Evolutionary conservation across 2,797 vertebrate genomes (phyloP).

Genomic region (Rachycentron canadum): DNA sequence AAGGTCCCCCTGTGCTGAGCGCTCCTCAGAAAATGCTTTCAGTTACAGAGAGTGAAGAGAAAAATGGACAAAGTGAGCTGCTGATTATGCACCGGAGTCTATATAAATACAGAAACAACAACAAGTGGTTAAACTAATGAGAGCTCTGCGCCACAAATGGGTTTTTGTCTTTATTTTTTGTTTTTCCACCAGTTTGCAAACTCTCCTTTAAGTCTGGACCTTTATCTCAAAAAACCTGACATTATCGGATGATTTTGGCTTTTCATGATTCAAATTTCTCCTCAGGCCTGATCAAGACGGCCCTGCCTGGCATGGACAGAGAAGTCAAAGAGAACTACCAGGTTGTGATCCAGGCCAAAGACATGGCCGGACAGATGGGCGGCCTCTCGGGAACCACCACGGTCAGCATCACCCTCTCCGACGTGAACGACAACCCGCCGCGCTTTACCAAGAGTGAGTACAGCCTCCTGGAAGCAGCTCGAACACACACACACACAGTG

Average conservation of each 20-base stretch:
- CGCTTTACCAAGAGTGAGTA: slow-evolving; percentile 94
- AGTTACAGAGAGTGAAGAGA: slow-evolving; percentile 20
- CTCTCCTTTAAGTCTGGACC: not conserved
- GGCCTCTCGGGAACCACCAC: slow-evolving; percentile 95
- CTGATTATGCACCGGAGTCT: slow-evolving; percentile 14
- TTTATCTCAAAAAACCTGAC: not conserved
- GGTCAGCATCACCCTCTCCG: slow-evolving; percentile 93
- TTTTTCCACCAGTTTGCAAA: not conserved
- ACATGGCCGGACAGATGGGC: slow-evolving; percentile 99
- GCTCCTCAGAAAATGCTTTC: slow-evolving; percentile 30
- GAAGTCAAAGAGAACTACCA: slow-evolving; percentile 96
- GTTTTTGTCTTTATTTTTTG: not conserved
- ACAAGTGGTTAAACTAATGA: not conserved
- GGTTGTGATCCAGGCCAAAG: slow-evolving; percentile 98
- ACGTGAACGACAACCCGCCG: slow-evolving; percentile 96
- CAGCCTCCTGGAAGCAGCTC: slow-evolving; percentile 46
- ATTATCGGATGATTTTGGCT: not conserved
- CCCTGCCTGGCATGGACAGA: slow-evolving; percentile 95
- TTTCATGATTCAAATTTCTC: not conserved
- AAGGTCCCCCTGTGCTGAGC: slow-evolving; percentile 29
- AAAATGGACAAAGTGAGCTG: slow-evolving; percentile 31
- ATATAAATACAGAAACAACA: not conserved
- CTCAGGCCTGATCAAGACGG: slow-evolving; percentile 94
- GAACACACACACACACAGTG: slow-evolving; percentile 11
- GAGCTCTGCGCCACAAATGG: not conserved